Percentiles rank a stretch among this genome's conserved stretches.
Conservation (phyloP, 2,113 vertebrate species). For the Morphnarchus princeps region DNA sequence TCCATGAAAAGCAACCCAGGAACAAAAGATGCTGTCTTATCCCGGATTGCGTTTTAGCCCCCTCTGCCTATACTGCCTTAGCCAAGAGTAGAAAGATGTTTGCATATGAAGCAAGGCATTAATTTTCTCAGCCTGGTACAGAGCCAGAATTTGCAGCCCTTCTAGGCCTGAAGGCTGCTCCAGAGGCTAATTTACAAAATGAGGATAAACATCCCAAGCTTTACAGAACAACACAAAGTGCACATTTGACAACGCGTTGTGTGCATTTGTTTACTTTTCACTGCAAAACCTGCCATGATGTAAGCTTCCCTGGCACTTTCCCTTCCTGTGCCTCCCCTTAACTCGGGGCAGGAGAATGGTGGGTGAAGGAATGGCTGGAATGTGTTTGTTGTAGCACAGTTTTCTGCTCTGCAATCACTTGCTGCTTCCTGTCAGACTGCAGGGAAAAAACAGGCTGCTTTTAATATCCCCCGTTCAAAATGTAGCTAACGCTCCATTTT, state of each 20-base stretch:
- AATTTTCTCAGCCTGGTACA: background rate
- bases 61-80: background rate
- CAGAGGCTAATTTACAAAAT: background rate
- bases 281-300: background rate
- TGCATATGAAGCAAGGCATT: background rate
- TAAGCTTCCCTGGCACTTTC: background rate
- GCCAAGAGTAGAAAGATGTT: background rate
- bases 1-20: background rate
- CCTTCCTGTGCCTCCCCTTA: background rate
- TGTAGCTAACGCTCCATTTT: background rate
- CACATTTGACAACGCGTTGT: background rate
- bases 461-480: background rate
- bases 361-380: conserved; percentile 63
- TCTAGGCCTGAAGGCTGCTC: background rate
- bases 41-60: background rate
- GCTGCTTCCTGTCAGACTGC: background rate
- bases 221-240: background rate
- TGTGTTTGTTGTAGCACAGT: conserved; percentile 7
- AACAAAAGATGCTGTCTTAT: background rate
- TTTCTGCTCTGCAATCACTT: conserved; percentile 24
- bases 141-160: background rate
- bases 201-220: background rate
- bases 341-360: background rate
- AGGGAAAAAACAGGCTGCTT: background rate
- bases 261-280: background rate